Percentiles rank a stretch among this genome's conserved stretches.
Conservation (phyloP, 2,113 vertebrate species). For the Sclerurus mexicanus region DNA sequence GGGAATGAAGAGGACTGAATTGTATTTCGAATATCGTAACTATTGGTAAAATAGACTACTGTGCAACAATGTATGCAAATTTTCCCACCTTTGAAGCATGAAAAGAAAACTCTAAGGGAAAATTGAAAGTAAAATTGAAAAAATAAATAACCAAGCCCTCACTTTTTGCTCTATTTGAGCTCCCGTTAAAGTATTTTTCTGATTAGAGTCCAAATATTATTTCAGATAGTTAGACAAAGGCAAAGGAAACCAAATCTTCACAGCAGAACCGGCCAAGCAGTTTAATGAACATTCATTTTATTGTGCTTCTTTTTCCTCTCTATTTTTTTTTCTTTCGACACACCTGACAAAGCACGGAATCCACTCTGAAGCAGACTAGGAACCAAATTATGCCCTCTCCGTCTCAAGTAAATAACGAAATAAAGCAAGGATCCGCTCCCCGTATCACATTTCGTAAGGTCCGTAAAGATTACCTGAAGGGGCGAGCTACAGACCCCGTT, state of each 20-base stretch:
- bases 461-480: not conserved
- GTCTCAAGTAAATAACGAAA: not conserved
- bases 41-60: not conserved
- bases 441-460: not conserved
- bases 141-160: not conserved
- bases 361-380: not conserved
- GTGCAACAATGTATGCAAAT: not conserved
- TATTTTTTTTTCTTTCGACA: not conserved
- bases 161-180: not conserved
- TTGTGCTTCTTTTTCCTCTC: not conserved
- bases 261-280: not conserved
- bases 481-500: not conserved
- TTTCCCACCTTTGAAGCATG: not conserved
- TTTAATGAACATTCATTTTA: not conserved
- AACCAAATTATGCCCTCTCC: not conserved
- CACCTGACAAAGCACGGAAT: conserved; percentile 29
- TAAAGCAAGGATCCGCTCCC: not conserved
- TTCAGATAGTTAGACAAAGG: not conserved
- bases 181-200: not conserved
- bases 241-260: not conserved
- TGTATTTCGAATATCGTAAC: not conserved
- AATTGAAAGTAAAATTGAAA: not conserved
- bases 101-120: not conserved
- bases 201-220: not conserved
- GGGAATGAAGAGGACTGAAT: not conserved